Conservation (phyloP, 1,140 invertebrate genomes). For the Limonius californicus region DNA sequence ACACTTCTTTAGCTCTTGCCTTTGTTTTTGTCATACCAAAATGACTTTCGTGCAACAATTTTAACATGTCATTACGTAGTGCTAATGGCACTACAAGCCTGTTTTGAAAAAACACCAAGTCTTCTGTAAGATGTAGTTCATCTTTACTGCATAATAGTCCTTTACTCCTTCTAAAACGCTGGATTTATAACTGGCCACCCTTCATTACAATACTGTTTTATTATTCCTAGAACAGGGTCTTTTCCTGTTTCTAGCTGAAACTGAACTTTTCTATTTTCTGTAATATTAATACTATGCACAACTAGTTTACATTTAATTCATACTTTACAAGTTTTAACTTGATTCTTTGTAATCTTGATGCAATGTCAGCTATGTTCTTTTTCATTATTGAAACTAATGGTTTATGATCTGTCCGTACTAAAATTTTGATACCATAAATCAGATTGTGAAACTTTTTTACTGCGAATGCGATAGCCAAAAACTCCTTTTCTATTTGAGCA, state of each 20-base stretch:
- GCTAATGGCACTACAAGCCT: constrained; percentile 38
- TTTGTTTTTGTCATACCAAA: constrained; percentile 37
- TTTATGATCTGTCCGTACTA: constrained; percentile 47
- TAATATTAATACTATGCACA: neutral
- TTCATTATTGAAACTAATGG: constrained; percentile 31
- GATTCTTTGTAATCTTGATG: constrained; percentile 44
- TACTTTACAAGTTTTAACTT: constrained; percentile 35
- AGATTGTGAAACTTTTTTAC: constrained; percentile 45
- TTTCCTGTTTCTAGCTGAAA: constrained; percentile 2
- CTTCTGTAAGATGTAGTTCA: neutral
- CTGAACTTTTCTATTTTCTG: neutral
- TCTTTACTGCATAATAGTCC: constrained; percentile 13
- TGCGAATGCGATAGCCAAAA: constrained; percentile 45
- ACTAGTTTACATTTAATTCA: constrained; percentile 39
- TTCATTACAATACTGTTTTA: neutral
- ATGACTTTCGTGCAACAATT: constrained; percentile 33
- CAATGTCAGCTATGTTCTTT: constrained; percentile 39
- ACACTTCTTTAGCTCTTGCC: constrained; percentile 27
- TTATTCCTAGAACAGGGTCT: neutral
- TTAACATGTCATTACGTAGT: constrained; percentile 36
- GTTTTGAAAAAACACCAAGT: constrained; percentile 15
- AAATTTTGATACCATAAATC: constrained; percentile 38
- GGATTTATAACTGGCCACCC: neutral
- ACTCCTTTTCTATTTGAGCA: constrained; percentile 50
- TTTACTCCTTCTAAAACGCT: neutral